Conservation (phyloP, 2,113 vertebrate species). For the Oxyruncus cristatus region DNA sequence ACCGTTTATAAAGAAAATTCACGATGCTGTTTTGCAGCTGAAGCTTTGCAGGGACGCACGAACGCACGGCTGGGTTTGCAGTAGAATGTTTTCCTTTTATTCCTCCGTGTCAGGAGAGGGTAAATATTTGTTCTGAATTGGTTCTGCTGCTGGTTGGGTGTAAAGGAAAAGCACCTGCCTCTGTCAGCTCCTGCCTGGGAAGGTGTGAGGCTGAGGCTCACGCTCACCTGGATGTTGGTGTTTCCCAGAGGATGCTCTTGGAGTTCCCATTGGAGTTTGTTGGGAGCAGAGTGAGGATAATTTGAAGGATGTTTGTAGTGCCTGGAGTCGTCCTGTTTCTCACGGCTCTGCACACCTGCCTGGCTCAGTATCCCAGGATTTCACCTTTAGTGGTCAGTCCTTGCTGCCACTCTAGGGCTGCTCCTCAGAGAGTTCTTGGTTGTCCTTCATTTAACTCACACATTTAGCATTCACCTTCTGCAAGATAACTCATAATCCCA, state of each 20-base stretch:
- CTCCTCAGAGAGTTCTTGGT: neutral
- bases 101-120: neutral
- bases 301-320: neutral
- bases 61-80: neutral
- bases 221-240: neutral
- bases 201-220: neutral
- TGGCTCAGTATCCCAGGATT: rapidly evolving
- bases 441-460: neutral
- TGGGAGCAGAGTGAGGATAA: neutral
- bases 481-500: neutral
- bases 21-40: neutral
- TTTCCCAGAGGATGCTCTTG: neutral
- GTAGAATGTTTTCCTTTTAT: neutral
- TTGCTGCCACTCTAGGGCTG: neutral
- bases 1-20: neutral
- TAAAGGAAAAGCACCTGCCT: neutral
- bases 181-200: neutral
- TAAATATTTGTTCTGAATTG: neutral
- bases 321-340: neutral
- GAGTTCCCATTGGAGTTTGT: neutral
- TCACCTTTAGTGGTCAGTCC: neutral
- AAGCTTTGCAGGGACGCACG: neutral
- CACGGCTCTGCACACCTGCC: too few species aligned
- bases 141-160: neutral
- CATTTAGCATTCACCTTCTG: rapidly evolving